Conservation (phyloP, 2,113 vertebrate genomes). For the Thoracochromis brauschi region DNA sequence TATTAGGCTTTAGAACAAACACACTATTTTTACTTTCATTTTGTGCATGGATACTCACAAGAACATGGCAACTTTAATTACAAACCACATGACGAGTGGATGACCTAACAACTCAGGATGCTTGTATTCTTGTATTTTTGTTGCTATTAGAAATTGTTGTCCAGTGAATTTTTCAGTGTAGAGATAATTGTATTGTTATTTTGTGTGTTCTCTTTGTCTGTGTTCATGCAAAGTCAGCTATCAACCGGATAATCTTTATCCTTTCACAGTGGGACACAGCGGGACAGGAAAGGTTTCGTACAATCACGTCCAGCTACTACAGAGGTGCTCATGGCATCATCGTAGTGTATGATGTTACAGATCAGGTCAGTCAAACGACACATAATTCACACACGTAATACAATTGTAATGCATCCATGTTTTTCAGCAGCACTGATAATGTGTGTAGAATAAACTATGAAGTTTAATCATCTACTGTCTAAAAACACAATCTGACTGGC, state of each 20-base stretch:
- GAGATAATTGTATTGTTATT: background rate
- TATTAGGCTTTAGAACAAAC: background rate
- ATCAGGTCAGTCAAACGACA: slow-evolving; percentile 78
- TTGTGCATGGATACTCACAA: background rate
- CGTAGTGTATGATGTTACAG: slow-evolving; percentile 98
- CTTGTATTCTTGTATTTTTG: background rate
- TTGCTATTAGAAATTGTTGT: background rate
- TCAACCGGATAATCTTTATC: background rate
- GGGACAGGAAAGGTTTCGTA: slow-evolving; percentile 96
- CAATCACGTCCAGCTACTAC: slow-evolving; percentile 99
- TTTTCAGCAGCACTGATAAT: background rate
- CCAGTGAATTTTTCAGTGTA: background rate
- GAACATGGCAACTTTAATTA: background rate
- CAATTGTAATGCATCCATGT: background rate
- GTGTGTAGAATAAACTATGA: background rate
- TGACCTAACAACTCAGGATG: background rate
- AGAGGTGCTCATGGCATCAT: slow-evolving; percentile 98
- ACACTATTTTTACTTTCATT: background rate
- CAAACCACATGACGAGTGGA: background rate
- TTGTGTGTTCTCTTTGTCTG: background rate
- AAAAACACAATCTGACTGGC: background rate
- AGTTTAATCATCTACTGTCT: background rate
- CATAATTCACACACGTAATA: background rate
- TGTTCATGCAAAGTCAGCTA: background rate
- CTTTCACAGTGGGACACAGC: slow-evolving; percentile 91